Conservation (phyloP, 2,888 invertebrate genomes). For the Drosophila multiciliata region DNA sequence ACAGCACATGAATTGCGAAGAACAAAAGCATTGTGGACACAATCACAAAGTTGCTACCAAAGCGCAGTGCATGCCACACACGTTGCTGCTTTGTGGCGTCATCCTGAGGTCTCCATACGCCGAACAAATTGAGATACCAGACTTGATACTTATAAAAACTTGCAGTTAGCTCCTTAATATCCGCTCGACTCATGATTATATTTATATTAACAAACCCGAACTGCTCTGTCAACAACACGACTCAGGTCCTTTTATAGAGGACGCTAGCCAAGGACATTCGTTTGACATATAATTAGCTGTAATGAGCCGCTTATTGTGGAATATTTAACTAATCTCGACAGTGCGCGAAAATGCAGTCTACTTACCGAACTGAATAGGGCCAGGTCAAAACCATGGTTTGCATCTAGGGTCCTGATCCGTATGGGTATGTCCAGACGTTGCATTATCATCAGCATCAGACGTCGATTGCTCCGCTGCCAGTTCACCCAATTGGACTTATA, state of each 20-base stretch:
- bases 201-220: not conserved
- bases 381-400: slow-evolving; percentile 64
- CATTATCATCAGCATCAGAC: slow-evolving; percentile 66
- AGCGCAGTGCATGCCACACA: slow-evolving; percentile 31
- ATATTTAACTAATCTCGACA: slow-evolving; percentile 31
- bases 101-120: slow-evolving; percentile 42
- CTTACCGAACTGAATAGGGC: slow-evolving; percentile 72
- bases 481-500: slow-evolving; percentile 69
- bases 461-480: slow-evolving; percentile 56
- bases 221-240: not conserved
- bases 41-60: slow-evolving; percentile 30
- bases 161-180: slow-evolving; percentile 22
- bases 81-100: slow-evolving; percentile 16
- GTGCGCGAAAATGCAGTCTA: slow-evolving; percentile 25
- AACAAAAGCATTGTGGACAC: slow-evolving; percentile 58
- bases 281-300: slow-evolving; percentile 40
- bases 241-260: slow-evolving; percentile 29
- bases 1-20: slow-evolving; percentile 63
- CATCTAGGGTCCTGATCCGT: slow-evolving; percentile 62
- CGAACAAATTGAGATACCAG: slow-evolving; percentile 50
- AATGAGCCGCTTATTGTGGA: slow-evolving; percentile 45
- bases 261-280: slow-evolving; percentile 7
- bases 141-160: slow-evolving; percentile 66
- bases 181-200: slow-evolving; percentile 40
- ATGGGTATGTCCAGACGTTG: slow-evolving; percentile 56